A percentile compares a stretch with the other conserved stretches of the same genome.
These are phyloP conservation scores for Drosophila antonietae DNA, from an alignment of 2,888 invertebrate species.

Conservation along the genomic window DNA sequence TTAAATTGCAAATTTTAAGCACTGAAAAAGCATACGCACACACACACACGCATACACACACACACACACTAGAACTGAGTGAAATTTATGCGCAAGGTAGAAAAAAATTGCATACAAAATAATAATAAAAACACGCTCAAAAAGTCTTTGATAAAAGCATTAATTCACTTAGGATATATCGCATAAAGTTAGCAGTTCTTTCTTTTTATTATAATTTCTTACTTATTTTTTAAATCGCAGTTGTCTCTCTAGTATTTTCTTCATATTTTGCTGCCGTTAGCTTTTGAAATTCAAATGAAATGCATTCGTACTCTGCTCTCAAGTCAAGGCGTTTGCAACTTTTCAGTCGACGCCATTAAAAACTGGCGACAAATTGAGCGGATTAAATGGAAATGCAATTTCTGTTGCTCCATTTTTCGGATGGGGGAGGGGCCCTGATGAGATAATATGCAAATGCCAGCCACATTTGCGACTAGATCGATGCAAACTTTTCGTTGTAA, in stretches of 20 bases:
- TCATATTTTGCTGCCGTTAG: conserved; percentile 27
- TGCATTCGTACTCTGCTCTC: conserved; percentile 44
- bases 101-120: conserved; percentile 17
- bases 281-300: conserved; percentile 56
- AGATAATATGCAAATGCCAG: conserved; percentile 25
- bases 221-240: not conserved
- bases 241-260: not conserved
- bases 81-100: conserved; percentile 54
- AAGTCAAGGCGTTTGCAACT: conserved; percentile 40
- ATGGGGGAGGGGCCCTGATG: not conserved
- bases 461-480: conserved; percentile 18
- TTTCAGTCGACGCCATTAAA: conserved; percentile 54
- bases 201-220: conserved; percentile 6
- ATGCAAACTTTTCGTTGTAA: conserved; percentile 4
- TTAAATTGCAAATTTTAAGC: conserved; percentile 72
- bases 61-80: conserved; percentile 2
- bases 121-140: conserved; percentile 16
- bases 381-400: conserved; percentile 57
- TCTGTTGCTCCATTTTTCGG: conserved; percentile 8
- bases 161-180: conserved; percentile 65
- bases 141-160: conserved; percentile 52
- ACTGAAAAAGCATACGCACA: conserved; percentile 26
- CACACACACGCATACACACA: conserved; percentile 6
- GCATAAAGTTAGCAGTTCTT: not conserved
- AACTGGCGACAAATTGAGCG: conserved; percentile 54